Base-by-base conservation (phyloP, 2,113 vertebrate genomes). In the Emydocephalus ijimae region DNA sequence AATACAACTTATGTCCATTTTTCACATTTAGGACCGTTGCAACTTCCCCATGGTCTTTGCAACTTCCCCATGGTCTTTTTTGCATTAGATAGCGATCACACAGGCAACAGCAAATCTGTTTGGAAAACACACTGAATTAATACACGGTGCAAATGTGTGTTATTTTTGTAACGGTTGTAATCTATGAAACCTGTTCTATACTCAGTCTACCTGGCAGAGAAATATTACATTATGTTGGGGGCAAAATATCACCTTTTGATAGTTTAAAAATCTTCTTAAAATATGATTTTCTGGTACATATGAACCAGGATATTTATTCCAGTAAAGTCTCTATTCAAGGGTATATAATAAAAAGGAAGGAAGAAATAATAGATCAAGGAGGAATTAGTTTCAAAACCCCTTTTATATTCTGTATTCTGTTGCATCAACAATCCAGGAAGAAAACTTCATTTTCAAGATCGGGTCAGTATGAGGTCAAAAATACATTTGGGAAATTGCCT, bases 361-460 rank as follows among this genome's bases (percentile, higher is more conserved):
- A 15, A 3, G 9, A 93, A 92, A 86, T 94, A 90, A 96, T 91
- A 92, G 88, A 90, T 91, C 69, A 85, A 91, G 64, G 55, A 89
- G 43, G 54, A 39, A 92, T 45, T 87, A 74, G 6, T 55, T 95
- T 94, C 91, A 91, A 54, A 95, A 94, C 89, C 94, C 69, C 94
- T 89, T 45, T 95, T 94, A 48, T 93, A 87, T 93, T 96, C 64
- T 94, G 94, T 90, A 87, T 93, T 96, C 64, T 94, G 93, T 90
- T 87, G 87, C 93, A 56, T 93, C 92, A 86, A 12, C 23, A 88
- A 91, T 26, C 24, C 8, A 50, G 81, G 55, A 93, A 94, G 92
- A 94, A 93, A 74, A 92, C 92, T 24, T 3, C 55, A 93, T 95
- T 96, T 96, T 94, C 43, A 92, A 92, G 93, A 90, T 88, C 94